Evolutionary conservation across 2,113 vertebrate genomes (phyloP), one percentile per base, ranked within the genome.

Genomic region (Chunga burmeisteri): DNA sequence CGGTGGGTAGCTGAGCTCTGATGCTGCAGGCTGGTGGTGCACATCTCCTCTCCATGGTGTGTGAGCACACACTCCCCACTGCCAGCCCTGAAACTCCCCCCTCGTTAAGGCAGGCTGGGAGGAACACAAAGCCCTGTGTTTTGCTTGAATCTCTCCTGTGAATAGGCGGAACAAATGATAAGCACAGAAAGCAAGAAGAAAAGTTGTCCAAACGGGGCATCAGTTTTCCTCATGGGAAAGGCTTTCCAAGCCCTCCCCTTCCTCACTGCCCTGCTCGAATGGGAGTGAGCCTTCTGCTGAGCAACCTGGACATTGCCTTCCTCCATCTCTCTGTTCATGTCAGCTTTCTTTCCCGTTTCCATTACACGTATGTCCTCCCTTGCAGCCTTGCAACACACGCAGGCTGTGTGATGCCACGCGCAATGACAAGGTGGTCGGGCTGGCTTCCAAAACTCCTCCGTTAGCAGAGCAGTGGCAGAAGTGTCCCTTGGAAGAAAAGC

Each of bases 131-230:
- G 74, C 80, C 88, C 40, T 71, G 67, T 80, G 93, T 78, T 93
- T 93, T 92, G 90, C 88, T 90, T 97, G 84, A 71, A 81, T 93
- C 70, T 94, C 95, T 96, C 86, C 83, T 15, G 68, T 94, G 93
- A 98, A 97, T 88, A 94, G 96, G 93, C 30, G 2, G 91, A 97
- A 96, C 87, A 90, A 97, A 96, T 12, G 77, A 92, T 71, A 94
- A 93, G 84, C 75, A 79, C 61, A 34, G 88, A 68, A 87, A 77
- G 86, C 92, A 84, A 85, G 93, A 81, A 93, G 83, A 81, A 78
- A 95, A 91, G 67, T 86, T 71, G 81, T 74, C 86, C 89, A 22
- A 93, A 96, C 5, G 26, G 72, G 93, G 84, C 87, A 95, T 81
- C 92, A n/a, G 71, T 93, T 97, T 94, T 94, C 93, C 73, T 85